Evolutionary conservation across 2,113 vertebrate genomes (phyloP), one percentile per base, ranked within the genome.

Genomic region (Oxyura jamaicensis): DNA sequence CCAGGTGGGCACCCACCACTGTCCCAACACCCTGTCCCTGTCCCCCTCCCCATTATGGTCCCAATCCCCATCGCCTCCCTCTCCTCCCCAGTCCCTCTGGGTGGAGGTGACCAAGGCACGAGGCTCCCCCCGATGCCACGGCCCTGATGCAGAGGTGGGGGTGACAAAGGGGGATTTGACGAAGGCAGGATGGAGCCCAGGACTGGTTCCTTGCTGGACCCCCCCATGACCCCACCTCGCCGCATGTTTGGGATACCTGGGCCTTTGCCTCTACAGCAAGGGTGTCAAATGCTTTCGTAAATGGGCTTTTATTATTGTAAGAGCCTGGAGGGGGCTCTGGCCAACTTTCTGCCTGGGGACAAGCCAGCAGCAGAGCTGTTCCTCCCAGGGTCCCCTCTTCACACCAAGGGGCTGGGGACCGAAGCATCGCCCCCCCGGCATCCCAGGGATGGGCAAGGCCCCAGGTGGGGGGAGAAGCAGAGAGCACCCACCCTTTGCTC

Each of bases 211-310:
- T 36, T 33, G 48, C 18, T 35, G 25, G 33, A 63, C 48, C 22
- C 22, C 22, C 48, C 48, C 48, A 13, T 50, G 48, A 50, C 48
- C 48, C 48, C 46, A 28, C 36, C 50, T 26, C 26, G 80, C 69
- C 13, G 6, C 90, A 96, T 97, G 91, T 95, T 95, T 97, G 88
- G 95, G 94, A 95, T 95, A 92, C 75, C 93, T 96, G 96, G 94
- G 90, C 86, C 91, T 66, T 94, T 52, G 80, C 86, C 1, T 46
- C 94, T 94, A 83, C 9, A 17, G 52, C 63, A 41, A 50, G 6
- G 7, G 90, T 95, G 94, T 96, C 91, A 94, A 91, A 96, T 91
- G 93, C 90, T 76, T 35, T 82, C 88, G 87, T 16, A 94, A 94
- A 76, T 13, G 0, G 31, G 31, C 35, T 90, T 95, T 97, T 96